Percentiles rank a stretch among this genome's conserved stretches.
Conservation (phyloP, 2,113 vertebrate species). For the Oenanthe oenanthe region DNA sequence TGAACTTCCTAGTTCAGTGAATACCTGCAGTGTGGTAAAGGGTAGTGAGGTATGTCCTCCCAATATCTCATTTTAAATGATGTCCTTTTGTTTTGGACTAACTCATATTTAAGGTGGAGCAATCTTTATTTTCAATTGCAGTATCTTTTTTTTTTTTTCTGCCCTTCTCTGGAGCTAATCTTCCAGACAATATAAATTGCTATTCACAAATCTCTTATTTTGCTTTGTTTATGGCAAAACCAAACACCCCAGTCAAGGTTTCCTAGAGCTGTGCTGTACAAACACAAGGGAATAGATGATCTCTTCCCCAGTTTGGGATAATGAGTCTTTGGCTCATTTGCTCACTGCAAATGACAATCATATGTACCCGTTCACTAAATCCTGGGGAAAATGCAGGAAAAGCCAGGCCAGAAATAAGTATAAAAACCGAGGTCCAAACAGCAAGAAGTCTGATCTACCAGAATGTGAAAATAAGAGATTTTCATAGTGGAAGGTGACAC, state of each 20-base stretch:
- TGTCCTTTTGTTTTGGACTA: neutral
- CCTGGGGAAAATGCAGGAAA: neutral
- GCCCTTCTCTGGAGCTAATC: neutral
- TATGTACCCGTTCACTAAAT: neutral
- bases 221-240: neutral
- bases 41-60: neutral
- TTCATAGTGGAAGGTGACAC: neutral
- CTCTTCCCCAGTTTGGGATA: neutral
- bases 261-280: neutral
- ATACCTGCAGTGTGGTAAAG: neutral
- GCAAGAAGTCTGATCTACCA: neutral
- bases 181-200: neutral
- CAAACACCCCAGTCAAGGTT: neutral
- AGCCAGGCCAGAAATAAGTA: neutral
- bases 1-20: neutral
- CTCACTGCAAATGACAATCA: neutral
- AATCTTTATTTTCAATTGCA: neutral
- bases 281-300: neutral
- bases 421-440: neutral
- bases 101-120: neutral
- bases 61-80: neutral
- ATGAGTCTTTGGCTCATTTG: neutral
- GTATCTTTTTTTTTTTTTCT: neutral
- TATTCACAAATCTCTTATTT: neutral
- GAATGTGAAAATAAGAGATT: neutral